These are phyloP conservation scores for Schizaphis graminum DNA, from an alignment of 2,888 invertebrate genomes.

Conservation along the genomic window DNA sequence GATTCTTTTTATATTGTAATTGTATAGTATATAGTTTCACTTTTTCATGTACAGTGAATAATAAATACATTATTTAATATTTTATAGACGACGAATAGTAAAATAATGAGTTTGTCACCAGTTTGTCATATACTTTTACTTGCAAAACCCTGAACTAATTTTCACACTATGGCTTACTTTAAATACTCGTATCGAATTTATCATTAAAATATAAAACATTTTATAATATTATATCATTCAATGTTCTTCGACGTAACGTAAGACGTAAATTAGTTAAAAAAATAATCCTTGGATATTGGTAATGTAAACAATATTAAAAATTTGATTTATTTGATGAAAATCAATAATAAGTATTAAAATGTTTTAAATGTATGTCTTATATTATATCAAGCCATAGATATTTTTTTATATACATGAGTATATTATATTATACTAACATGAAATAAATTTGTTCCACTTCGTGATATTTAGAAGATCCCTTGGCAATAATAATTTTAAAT, in stretches of 20 bases:
- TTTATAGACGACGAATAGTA: conserved; percentile 2
- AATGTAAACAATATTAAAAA: conserved; percentile 22
- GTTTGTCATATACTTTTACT: conserved; percentile 10
- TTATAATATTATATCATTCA: conserved; percentile 13
- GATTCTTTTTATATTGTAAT: conserved; percentile 38
- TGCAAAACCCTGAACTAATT: conserved; percentile 61
- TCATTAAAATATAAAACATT: conserved; percentile 19
- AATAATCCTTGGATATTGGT: conserved; percentile 46
- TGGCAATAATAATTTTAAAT: not conserved
- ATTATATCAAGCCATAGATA: not conserved
- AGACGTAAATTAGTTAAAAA: not conserved
- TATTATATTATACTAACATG: too few relatives aligned
- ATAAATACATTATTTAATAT: not conserved
- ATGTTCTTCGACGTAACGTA: conserved; percentile 4
- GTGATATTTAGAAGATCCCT: not conserved
- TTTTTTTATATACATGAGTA: not conserved
- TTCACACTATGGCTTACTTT: conserved; percentile 51
- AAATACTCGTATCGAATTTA: conserved; percentile 60
- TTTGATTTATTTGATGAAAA: not conserved
- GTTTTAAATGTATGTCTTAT: not conserved
- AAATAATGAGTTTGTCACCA: conserved; percentile 41
- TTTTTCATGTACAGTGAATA: conserved; percentile 9
- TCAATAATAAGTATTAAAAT: not conserved
- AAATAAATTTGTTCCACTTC: too few relatives aligned
- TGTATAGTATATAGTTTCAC: conserved; percentile 22